These are phyloP conservation scores for Scalopus aquaticus DNA, from an alignment of 2,113 vertebrate species.

Conservation along the genomic window DNA sequence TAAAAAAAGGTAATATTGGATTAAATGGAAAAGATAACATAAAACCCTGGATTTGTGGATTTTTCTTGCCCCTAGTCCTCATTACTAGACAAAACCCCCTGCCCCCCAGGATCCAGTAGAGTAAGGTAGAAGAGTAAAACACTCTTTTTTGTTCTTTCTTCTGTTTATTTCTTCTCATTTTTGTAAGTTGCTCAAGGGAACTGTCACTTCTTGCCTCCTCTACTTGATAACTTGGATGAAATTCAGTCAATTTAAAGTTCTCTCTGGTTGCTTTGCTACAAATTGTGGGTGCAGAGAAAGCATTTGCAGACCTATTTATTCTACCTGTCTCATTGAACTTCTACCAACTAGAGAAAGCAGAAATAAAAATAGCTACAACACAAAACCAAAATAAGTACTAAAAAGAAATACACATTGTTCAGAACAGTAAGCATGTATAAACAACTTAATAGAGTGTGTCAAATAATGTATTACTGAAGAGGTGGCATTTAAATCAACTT, in stretches of 20 bases:
- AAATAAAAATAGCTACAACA: neutral
- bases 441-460: neutral
- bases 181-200: neutral
- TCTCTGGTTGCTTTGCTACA: neutral
- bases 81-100: neutral
- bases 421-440: neutral
- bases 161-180: constrained; percentile 17
- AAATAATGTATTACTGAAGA: neutral
- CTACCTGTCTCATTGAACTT: neutral
- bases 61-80: neutral
- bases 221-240: constrained; percentile 26
- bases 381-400: constrained; percentile 10
- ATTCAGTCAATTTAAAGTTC: constrained; percentile 20
- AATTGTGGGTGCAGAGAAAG: neutral
- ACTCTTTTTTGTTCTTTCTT: neutral
- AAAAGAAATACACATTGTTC: neutral
- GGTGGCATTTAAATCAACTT: neutral
- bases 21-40: neutral
- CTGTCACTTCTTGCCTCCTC: neutral
- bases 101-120: neutral
- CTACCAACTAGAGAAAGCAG: neutral
- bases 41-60: neutral
- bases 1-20: too few relatives aligned
- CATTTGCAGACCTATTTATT: neutral
- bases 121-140: neutral